Evolutionary conservation across 2,888 invertebrate genomes (phyloP), one percentile per base, ranked within the genome.

Genomic region (Patella pellucida): DNA sequence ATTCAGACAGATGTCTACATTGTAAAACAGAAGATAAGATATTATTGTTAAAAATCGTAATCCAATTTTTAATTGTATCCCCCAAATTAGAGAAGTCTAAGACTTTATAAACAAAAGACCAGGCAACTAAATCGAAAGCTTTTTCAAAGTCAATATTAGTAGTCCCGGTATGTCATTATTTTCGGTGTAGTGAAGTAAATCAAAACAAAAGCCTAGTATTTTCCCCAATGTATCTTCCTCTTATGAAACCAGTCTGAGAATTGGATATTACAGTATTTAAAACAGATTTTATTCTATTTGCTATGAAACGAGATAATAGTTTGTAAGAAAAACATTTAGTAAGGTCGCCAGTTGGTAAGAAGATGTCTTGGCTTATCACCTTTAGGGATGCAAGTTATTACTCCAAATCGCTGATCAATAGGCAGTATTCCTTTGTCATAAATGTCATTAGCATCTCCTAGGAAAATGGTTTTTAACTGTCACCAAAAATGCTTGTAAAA

Each of bases 401-500:
- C 69, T 52, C 74, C 74, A 41, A 41, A 41, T 69, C 50, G 52
- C 56, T 74, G 74, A 12, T 69, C 41, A 15, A 74, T 52, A 31
- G 70, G 54, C 19, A 74, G 56, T 54, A 52, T 27, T n/a, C 23
- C 41, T 69, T 16, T 52, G 12, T 54, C 12, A 54, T 52, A 70
- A 16, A 51, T 52, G 9, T 70, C 50, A 56, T 69, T 69, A 4
- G 54, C 11, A 52, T 71, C 54, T 41, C 74, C 56, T 31, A 69
- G 16, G 11, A 70, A 12, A 70, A 70, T 56, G 15, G 23, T 15
- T 41, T 41, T 52, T 7, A 74, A 15, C 9, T 74, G n/a, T 7
- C 14, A n/a, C 74, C 74, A 70, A 41, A 74, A 74, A 23, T 70
- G 69, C 50, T 54, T 70, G 27, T 54, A 68, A 23, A 73, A 73